Percentiles rank a stretch among this genome's conserved stretches.
Conservation (phyloP, 2,888 invertebrate species). For the Caenorhabditis becei region DNA sequence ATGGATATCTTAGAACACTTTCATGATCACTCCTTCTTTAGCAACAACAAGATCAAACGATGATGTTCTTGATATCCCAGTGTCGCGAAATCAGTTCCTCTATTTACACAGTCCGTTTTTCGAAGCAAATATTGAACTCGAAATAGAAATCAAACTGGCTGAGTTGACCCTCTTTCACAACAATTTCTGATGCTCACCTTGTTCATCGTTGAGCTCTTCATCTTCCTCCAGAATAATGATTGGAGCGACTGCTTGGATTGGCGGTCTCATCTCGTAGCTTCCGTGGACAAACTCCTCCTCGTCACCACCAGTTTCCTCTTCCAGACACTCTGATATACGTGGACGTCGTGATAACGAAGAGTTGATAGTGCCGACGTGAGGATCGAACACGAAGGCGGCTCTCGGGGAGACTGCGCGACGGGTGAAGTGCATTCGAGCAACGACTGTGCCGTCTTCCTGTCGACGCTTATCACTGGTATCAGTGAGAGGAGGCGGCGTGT, state of each 20-base stretch:
- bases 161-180: not conserved
- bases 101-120: too few species aligned
- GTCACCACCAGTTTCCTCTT: slow-evolving; percentile 19
- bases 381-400: slow-evolving; percentile 52
- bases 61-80: too few species aligned
- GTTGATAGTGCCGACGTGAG: slow-evolving; percentile 45
- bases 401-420: slow-evolving; percentile 55
- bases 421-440: slow-evolving; percentile 56
- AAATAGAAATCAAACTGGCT: not conserved
- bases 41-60: too few species aligned
- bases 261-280: slow-evolving; percentile 29
- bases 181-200: slow-evolving; percentile 20
- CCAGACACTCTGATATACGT: slow-evolving; percentile 41
- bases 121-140: too few species aligned
- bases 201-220: slow-evolving; percentile 22
- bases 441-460: too few species aligned
- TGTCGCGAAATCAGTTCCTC: too few species aligned
- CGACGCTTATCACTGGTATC: slow-evolving; percentile 10
- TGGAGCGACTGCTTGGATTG: not conserved
- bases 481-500: slow-evolving; percentile 21
- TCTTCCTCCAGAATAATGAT: slow-evolving; percentile 39
- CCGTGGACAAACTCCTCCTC: slow-evolving; percentile 4
- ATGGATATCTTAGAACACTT: too few species aligned
- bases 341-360: slow-evolving; percentile 47
- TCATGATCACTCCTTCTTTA: too few species aligned